phyloP scores from a whole-genome alignment of 64 coral and sea anemone species.

The Actinia equina region DNA sequence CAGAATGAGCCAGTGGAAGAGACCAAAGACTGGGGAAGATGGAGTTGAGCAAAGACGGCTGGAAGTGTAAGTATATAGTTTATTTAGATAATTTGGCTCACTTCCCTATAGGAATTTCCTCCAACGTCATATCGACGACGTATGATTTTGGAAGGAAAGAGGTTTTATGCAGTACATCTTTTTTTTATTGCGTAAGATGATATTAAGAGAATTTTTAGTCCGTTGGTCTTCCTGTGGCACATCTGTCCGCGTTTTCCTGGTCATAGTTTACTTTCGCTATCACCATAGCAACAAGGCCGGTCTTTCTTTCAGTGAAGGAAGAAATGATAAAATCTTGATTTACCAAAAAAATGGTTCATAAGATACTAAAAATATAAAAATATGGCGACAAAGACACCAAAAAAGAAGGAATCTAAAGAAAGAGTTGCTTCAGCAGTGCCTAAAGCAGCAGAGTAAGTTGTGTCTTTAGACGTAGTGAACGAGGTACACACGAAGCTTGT shows the following conservation, averaged over 20 bases:
- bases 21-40: not conserved
- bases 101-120: not conserved
- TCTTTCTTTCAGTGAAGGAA: constrained; percentile 7
- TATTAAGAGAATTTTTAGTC: not conserved
- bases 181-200: not conserved
- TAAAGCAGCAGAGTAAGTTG: constrained; percentile 33
- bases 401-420: constrained; percentile 99
- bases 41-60: not conserved
- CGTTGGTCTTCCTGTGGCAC: not conserved
- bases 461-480: not conserved
- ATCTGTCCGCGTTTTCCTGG: not conserved
- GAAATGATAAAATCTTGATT: not conserved
- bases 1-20: not conserved
- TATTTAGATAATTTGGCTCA: not conserved
- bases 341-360: not conserved
- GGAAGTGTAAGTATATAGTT: not conserved
- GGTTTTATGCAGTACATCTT: not conserved
- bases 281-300: not conserved
- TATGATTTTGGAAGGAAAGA: not conserved
- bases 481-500: not conserved
- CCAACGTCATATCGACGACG: too few species aligned
- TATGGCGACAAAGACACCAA: constrained; percentile 95
- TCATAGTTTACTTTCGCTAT: not conserved
- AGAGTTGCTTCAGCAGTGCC: constrained; percentile 78
- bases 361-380: not conserved